These are phyloP conservation scores for Sebastes schlegelii DNA, from an alignment of 2,113 vertebrate genomes.

Conservation along the genomic window DNA sequence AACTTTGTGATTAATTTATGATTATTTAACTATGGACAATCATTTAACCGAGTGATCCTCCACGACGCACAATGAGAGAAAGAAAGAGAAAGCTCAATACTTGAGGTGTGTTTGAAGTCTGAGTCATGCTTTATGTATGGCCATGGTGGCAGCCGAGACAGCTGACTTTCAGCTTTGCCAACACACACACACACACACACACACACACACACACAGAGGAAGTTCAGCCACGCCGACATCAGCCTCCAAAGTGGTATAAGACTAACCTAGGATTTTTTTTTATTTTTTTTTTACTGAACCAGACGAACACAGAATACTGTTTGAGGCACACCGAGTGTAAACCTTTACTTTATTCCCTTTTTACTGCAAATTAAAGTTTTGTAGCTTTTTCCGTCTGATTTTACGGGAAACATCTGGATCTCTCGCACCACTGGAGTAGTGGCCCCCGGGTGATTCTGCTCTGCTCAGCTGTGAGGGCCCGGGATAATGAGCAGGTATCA, in stretches of 20 bases:
- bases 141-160: slow-evolving; percentile 40
- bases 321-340: slow-evolving; percentile 77
- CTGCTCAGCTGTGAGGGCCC: slow-evolving; percentile 75
- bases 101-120: slow-evolving; percentile 37
- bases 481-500: slow-evolving; percentile 85
- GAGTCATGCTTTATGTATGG: slow-evolving; percentile 33
- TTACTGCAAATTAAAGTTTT: slow-evolving; percentile 88
- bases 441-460: slow-evolving; percentile 78
- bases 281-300: slow-evolving; percentile 52
- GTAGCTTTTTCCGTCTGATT: slow-evolving; percentile 88
- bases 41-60: neutral
- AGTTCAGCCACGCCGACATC: slow-evolving; percentile 42
- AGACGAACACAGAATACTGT: slow-evolving; percentile 71
- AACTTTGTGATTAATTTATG: too few species aligned
- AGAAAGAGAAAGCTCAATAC: slow-evolving; percentile 9
- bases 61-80: slow-evolving; percentile 8
- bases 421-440: slow-evolving; percentile 73
- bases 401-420: slow-evolving; percentile 88
- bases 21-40: too few species aligned
- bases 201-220: neutral
- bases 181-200: slow-evolving; percentile 13
- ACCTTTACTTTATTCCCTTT: slow-evolving; percentile 83
- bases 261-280: slow-evolving; percentile 56
- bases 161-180: slow-evolving; percentile 59
- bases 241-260: slow-evolving; percentile 47